These are phyloP conservation scores for Tiliacea aurago DNA, from an alignment of 2,888 invertebrate species.

Conservation along the genomic window DNA sequence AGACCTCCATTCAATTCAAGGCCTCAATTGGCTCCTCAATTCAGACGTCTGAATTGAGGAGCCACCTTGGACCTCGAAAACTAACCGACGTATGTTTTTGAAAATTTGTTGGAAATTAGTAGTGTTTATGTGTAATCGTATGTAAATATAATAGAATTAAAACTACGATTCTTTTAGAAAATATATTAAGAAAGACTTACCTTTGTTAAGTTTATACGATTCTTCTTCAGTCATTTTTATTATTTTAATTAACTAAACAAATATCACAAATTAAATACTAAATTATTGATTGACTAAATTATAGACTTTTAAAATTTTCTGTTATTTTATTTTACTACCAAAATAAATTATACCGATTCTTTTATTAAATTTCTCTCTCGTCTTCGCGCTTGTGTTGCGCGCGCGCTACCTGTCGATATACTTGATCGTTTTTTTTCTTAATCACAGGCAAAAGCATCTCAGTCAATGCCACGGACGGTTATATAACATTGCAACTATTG, in stretches of 20 bases:
- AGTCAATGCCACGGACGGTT: conserved; percentile 46
- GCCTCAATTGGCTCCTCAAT: too few species aligned
- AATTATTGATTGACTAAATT: too few species aligned
- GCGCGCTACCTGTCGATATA: conserved; percentile 50
- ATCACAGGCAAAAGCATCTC: conserved; percentile 26
- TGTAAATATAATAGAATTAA: too few species aligned
- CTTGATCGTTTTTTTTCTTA: conserved; percentile 72
- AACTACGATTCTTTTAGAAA: too few species aligned
- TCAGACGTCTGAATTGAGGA: too few species aligned
- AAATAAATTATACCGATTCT: conserved; percentile 6
- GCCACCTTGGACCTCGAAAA: too few species aligned
- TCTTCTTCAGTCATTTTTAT: conserved; percentile 42
- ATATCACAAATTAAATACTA: conserved; percentile 15
- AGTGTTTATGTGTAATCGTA: too few species aligned
- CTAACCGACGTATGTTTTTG: too few species aligned
- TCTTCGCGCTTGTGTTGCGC: conserved; percentile 49
- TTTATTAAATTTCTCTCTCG: background rate
- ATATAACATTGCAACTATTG: conserved; percentile 14
- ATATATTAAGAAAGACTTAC: conserved; percentile 22
- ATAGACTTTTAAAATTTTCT: background rate
- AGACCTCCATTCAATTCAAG: too few species aligned
- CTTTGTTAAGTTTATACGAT: conserved; percentile 37
- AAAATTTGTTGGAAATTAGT: too few species aligned
- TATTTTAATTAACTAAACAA: background rate
- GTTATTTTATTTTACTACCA: background rate